phyloP scores from a whole-genome alignment of 2,113 vertebrate genomes.

The human (Homo sapiens) region DNA sequence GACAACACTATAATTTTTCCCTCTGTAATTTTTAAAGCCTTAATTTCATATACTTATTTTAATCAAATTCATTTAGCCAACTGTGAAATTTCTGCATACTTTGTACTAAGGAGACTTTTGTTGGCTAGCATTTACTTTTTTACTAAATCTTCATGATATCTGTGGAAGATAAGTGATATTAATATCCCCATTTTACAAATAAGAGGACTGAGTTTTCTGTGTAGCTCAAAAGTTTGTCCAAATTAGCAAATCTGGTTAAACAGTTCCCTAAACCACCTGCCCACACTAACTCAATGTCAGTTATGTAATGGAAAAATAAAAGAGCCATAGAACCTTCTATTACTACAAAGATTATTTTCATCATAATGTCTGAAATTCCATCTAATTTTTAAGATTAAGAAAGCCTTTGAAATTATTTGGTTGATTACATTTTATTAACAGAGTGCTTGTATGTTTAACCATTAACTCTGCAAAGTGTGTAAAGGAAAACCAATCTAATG shows the following conservation, averaged over 20 bases:
- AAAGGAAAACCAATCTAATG: constrained; percentile 70
- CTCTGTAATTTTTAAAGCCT: neutral
- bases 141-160: neutral
- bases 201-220: neutral
- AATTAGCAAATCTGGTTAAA: neutral
- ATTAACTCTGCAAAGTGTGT: constrained; percentile 60
- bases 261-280: neutral
- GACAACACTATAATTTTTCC: neutral
- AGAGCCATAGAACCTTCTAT: neutral
- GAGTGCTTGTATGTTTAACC: constrained; percentile 57
- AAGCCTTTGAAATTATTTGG: constrained; percentile 35
- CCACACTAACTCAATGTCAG: neutral
- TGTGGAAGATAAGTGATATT: neutral
- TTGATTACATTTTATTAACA: constrained; percentile 39
- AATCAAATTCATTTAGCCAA: neutral
- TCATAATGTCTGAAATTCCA: neutral
- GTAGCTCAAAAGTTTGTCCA: neutral
- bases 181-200: constrained; percentile 1
- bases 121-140: neutral
- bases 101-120: neutral
- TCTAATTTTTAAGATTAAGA: constrained; percentile 36
- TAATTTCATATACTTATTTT: constrained; percentile 13
- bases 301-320: neutral
- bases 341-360: constrained; percentile 41
- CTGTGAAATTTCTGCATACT: neutral